Evolutionary conservation across 2,797 vertebrate species (phyloP).

Genomic region (Gadopsis marmoratus): DNA sequence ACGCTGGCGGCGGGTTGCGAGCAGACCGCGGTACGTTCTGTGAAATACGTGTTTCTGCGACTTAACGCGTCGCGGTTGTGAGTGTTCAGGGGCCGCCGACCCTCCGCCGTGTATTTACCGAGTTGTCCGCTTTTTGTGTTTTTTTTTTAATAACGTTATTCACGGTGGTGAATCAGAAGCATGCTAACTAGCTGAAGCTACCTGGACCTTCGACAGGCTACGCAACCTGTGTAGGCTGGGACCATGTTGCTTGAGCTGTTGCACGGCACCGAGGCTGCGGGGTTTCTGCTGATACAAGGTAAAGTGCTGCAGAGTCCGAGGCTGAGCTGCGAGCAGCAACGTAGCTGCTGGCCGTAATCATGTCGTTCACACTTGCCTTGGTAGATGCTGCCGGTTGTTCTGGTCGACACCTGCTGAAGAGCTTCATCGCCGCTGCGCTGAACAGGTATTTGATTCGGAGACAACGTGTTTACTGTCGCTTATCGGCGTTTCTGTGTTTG

Average conservation of each 20-base stretch:
- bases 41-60: neutral
- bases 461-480: neutral
- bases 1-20: neutral
- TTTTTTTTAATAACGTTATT: neutral
- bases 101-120: neutral
- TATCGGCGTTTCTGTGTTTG: neutral
- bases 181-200: slow-evolving; percentile 66
- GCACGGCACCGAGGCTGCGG: slow-evolving; percentile 79
- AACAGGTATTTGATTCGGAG: slow-evolving; percentile 73
- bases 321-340: neutral
- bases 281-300: slow-evolving; percentile 84
- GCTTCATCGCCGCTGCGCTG: slow-evolving; percentile 81
- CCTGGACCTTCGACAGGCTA: neutral
- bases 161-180: neutral
- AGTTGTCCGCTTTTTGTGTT: neutral
- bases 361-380: slow-evolving; percentile 19
- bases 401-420: slow-evolving; percentile 82
- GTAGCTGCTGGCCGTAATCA: neutral
- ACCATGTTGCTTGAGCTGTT: slow-evolving; percentile 83
- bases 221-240: neutral
- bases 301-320: slow-evolving; percentile 2
- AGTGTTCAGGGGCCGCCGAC: neutral
- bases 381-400: slow-evolving; percentile 80
- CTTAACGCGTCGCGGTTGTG: neutral
- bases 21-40: neutral